Evolutionary conservation across 2,888 invertebrate genomes (phyloP).

Genomic region (Embidobia sp.): DNA sequence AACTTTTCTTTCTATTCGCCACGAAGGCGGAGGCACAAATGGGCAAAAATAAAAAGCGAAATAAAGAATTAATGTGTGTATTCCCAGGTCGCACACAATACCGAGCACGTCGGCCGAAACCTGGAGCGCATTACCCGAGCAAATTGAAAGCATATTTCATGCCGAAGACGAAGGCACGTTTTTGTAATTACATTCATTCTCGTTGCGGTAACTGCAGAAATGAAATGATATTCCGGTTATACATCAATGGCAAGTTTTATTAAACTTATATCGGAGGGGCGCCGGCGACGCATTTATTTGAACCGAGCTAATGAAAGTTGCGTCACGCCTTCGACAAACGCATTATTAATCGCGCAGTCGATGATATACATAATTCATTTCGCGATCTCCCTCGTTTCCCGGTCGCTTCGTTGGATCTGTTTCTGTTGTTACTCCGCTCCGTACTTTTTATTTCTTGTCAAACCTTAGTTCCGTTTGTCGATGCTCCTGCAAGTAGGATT

Average conservation of each 20-base stretch:
- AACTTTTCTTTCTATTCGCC: conserved; percentile 27
- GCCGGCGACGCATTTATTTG: conserved; percentile 5
- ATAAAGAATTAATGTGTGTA: conserved; percentile 44
- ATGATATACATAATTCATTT: conserved; percentile 1
- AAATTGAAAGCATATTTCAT: conserved; percentile 61
- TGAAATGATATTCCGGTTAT: conserved; percentile 49
- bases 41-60: conserved; percentile 23
- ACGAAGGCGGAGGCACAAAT: conserved; percentile 1
- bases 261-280: conserved; percentile 15
- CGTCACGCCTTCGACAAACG: neutral
- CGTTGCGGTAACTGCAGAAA: conserved; percentile 48
- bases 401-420: no score
- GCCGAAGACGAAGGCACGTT: conserved; percentile 55
- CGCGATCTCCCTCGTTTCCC: no score
- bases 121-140: conserved; percentile 45
- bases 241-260: conserved; percentile 51
- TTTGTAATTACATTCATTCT: conserved; percentile 58
- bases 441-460: no score
- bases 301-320: conserved; percentile 6
- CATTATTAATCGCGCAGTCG: conserved; percentile 1
- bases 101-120: conserved; percentile 39
- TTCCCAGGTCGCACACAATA: conserved; percentile 21
- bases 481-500: no score
- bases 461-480: no score
- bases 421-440: no score